A percentile compares a stretch with the other conserved stretches of the same genome.
These are phyloP conservation scores for Laothoe populi DNA, from an alignment of 2,888 invertebrate species.

Conservation along the genomic window DNA sequence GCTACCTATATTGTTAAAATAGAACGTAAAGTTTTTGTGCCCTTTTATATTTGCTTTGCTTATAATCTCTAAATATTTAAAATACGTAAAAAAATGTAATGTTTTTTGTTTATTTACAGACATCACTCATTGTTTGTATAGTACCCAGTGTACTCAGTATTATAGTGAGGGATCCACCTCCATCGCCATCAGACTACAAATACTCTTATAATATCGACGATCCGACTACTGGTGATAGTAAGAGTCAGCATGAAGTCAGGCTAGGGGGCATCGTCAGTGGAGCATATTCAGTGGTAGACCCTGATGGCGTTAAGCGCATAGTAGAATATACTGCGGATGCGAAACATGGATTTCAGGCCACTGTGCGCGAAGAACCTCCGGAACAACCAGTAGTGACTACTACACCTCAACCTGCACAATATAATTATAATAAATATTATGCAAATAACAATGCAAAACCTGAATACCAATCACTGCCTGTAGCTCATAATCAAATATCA, in stretches of 20 bases:
- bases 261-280: slow-evolving; percentile 71
- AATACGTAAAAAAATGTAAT: background rate
- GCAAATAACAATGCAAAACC: slow-evolving; percentile 27
- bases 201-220: slow-evolving; percentile 81
- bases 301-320: slow-evolving; percentile 74
- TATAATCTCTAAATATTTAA: background rate
- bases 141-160: slow-evolving; percentile 57
- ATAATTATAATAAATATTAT: slow-evolving; percentile 24
- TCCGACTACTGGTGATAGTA: slow-evolving; percentile 77
- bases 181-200: slow-evolving; percentile 68
- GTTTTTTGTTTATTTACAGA: slow-evolving; percentile 38
- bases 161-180: slow-evolving; percentile 70
- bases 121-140: slow-evolving; percentile 48
- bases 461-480: slow-evolving; percentile 34
- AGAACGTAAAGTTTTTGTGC: too few relatives aligned
- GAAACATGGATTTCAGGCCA: slow-evolving; percentile 81
- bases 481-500: slow-evolving; percentile 4
- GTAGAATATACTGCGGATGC: slow-evolving; percentile 81
- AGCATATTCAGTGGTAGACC: slow-evolving; percentile 72
- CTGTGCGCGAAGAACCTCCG: slow-evolving; percentile 73
- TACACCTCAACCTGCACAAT: slow-evolving; percentile 27
- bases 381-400: slow-evolving; percentile 33
- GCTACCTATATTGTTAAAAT: background rate
- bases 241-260: slow-evolving; percentile 72
- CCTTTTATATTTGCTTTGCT: background rate